Base-by-base conservation (phyloP, 2,113 vertebrate genomes). In the Burhinus bistriatus region DNA sequence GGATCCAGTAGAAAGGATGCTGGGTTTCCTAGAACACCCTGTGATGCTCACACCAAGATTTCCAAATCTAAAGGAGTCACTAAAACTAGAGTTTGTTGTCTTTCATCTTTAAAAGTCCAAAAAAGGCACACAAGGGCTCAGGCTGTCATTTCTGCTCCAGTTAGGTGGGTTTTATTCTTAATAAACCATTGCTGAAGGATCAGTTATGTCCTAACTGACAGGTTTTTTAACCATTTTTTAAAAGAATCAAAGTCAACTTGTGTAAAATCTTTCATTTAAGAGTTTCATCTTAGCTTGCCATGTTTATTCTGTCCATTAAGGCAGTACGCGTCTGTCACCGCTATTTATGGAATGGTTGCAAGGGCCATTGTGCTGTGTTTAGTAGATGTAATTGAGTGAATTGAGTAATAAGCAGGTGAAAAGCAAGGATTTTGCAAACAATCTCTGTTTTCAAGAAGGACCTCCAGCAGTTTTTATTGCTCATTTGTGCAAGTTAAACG, bases 381-480 rank as follows among this genome's bases (percentile, higher is more conserved):
- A 59, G 47, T 76, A 83, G 54, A 49, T 84, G 36, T 55, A 93
- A 93, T 55, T 81, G 77, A 62, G 69, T 70, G 57, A 87, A 93
- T 42, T 59, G 38, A 86, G 68, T 73, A 69, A 52, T 52, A 93
- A 89, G 36, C 36, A 73, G 68, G 80, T 87, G 64, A 85, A 87
- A 96, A 96, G 36, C 47, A 82, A 69, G 25, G 15, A 65, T 79
- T 93, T 44, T 4, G 16, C 71, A 86, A 91, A n/a, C 54, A 80
- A 44, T 82, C 49, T 89, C 64, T 83, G 45, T 89, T 78, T 95
- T 88, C 73, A 44, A 26, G 77, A 69, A 87, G 68, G 81, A 85
- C 62, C 72, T 88, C 78, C 73, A 90, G 71, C 78, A 76, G 82
- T 54, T 95, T 83, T 79, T 92, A 72, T 80, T 93, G 88, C 66